Conservation (phyloP, 2,113 vertebrate species). For the Corapipo altera region DNA sequence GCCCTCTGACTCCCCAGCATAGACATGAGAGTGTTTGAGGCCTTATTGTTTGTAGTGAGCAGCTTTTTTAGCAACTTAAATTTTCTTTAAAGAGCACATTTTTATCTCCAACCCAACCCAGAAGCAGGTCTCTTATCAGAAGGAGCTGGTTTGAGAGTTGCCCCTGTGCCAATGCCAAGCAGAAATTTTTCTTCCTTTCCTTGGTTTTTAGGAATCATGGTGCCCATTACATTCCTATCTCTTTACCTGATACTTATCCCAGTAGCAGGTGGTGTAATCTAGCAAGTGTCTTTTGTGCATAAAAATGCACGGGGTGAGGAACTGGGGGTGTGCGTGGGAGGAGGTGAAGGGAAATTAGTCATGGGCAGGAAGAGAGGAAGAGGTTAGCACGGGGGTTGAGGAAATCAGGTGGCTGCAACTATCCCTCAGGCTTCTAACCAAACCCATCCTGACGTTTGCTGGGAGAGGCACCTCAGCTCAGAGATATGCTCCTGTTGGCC, state of each 20-base stretch:
- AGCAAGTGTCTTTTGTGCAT: not conserved
- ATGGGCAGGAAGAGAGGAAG: slow-evolving; percentile 46
- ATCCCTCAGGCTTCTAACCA: not conserved
- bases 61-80: not conserved
- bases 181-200: not conserved
- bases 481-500: not conserved
- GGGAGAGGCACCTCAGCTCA: not conserved
- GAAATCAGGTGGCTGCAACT: slow-evolving; percentile 10
- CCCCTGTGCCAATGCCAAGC: not conserved
- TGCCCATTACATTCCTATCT: not conserved
- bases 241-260: slow-evolving; percentile 3
- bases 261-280: not conserved
- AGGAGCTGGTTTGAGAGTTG: not conserved
- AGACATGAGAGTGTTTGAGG: not conserved
- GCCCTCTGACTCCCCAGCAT: fast-evolving
- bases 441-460: not conserved
- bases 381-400: not conserved
- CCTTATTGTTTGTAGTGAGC: not conserved
- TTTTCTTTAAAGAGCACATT: not conserved
- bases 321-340: not conserved
- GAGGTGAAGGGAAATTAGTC: slow-evolving; percentile 45
- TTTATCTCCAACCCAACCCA: not conserved
- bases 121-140: not conserved
- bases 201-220: not conserved
- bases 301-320: not conserved